Percentiles rank a stretch among this genome's conserved stretches.
These are phyloP conservation scores for Glaucidium brasilianum DNA, from an alignment of 2,113 vertebrate species.

Conservation along the genomic window DNA sequence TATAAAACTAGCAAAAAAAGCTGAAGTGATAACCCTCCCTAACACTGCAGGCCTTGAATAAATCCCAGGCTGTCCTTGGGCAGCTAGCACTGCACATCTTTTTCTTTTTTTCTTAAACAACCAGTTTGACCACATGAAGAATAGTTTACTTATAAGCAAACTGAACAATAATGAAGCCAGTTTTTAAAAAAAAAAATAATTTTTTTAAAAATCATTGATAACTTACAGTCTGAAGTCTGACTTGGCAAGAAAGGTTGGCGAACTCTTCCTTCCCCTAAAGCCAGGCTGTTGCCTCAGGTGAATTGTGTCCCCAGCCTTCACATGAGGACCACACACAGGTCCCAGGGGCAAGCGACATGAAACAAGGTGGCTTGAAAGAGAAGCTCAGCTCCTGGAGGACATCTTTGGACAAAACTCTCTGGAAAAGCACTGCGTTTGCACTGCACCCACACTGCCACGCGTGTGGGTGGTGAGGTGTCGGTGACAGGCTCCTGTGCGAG, in stretches of 20 bases:
- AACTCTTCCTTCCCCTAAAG: not conserved
- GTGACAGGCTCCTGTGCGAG: rapidly evolving
- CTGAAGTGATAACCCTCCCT: not conserved
- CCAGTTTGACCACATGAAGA: not conserved
- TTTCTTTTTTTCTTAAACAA: not conserved
- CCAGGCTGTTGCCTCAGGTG: rapidly evolving
- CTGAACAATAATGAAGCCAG: not conserved
- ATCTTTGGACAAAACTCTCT: rapidly evolving
- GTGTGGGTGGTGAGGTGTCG: rapidly evolving
- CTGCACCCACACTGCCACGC: rapidly evolving
- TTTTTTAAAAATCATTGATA: not conserved
- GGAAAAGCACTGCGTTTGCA: rapidly evolving
- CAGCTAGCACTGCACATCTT: rapidly evolving
- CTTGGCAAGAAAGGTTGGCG: rapidly evolving
- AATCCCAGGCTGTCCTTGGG: not conserved
- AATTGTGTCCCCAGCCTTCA: rapidly evolving
- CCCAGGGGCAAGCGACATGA: rapidly evolving
- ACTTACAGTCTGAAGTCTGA: not conserved
- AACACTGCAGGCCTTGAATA: not conserved
- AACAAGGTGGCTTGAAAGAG: not conserved
- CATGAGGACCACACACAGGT: rapidly evolving
- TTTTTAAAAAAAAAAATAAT: not conserved
- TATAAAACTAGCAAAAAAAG: not conserved
- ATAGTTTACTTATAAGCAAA: not conserved
- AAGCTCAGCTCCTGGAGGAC: not conserved